A percentile compares a stretch with the other conserved stretches of the same genome.
Conservation (phyloP, 1,140 invertebrate genomes). For the Drosophila ficusphila region DNA sequence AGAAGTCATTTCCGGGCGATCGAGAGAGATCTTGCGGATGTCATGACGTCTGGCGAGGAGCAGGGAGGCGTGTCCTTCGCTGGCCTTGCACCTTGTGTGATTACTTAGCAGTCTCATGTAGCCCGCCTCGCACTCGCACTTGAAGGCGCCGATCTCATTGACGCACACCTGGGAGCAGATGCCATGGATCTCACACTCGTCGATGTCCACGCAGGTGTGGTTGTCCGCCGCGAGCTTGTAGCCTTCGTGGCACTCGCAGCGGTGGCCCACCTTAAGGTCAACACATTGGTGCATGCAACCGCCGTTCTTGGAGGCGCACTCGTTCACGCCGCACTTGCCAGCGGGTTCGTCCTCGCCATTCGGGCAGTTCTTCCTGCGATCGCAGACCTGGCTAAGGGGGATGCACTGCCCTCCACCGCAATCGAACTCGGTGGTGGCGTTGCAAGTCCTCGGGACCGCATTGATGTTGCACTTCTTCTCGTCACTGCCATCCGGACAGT, state of each 20-base stretch:
- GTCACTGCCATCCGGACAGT: slow-evolving; percentile 93
- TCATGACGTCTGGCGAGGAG: slow-evolving; percentile 93
- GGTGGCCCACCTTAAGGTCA: slow-evolving; percentile 90
- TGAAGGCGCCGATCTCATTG: slow-evolving; percentile 95
- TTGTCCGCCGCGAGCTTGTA: slow-evolving; percentile 89
- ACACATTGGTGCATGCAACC: slow-evolving; percentile 94
- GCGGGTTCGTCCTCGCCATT: slow-evolving; percentile 92
- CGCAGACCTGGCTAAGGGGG: slow-evolving; percentile 89
- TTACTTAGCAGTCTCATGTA: slow-evolving; percentile 94
- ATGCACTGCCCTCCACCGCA: slow-evolving; percentile 93
- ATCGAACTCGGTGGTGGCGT: slow-evolving; percentile 91
- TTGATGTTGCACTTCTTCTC: slow-evolving; percentile 89
- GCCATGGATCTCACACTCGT: slow-evolving; percentile 95
- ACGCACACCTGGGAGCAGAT: slow-evolving; percentile 96
- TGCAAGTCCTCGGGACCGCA: slow-evolving; percentile 84
- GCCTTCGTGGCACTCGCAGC: slow-evolving; percentile 91
- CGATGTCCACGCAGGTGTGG: slow-evolving; percentile 93
- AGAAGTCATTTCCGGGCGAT: slow-evolving; percentile 94
- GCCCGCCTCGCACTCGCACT: slow-evolving; percentile 95
- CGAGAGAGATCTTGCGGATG: slow-evolving; percentile 94
- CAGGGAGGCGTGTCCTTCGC: slow-evolving; percentile 93
- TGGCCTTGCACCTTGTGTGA: slow-evolving; percentile 93
- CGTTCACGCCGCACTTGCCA: slow-evolving; percentile 90
- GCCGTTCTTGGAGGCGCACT: slow-evolving; percentile 92
- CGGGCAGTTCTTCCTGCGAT: slow-evolving; percentile 92